These are phyloP conservation scores for Chelon auratus DNA, from an alignment of 2,797 vertebrate species.

Conservation along the genomic window DNA sequence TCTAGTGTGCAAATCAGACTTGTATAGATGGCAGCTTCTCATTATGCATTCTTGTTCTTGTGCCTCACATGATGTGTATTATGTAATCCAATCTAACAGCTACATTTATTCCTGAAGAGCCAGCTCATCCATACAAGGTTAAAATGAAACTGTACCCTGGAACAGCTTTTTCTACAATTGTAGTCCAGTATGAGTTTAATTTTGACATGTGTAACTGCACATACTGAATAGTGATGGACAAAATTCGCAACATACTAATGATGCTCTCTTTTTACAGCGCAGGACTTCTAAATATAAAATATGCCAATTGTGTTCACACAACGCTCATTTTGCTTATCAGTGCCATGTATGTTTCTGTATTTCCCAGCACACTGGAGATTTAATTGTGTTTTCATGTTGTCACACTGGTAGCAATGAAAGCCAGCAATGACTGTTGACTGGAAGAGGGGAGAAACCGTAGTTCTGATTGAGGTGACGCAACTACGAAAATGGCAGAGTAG, in stretches of 20 bases:
- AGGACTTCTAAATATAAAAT: too few species aligned
- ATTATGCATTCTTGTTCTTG: slow-evolving; percentile 26
- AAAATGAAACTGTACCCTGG: slow-evolving; percentile 5
- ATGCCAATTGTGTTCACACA: too few species aligned
- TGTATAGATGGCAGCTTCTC: slow-evolving; percentile 14
- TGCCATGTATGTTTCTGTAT: too few species aligned
- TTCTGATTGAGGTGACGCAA: too few species aligned
- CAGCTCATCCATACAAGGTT: neutral
- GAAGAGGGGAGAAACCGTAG: too few species aligned
- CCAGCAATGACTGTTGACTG: too few species aligned
- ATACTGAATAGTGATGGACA: neutral
- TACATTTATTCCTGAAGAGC: slow-evolving; percentile 12
- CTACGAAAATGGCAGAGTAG: too few species aligned
- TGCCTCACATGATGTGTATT: slow-evolving; percentile 15
- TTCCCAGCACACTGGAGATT: too few species aligned
- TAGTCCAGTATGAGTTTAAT: slow-evolving; percentile 12
- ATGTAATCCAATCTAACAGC: slow-evolving; percentile 24
- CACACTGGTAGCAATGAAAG: too few species aligned
- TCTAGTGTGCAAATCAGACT: slow-evolving; percentile 1
- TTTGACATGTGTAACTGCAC: neutral
- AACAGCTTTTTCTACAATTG: neutral
- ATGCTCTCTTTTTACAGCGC: too few species aligned
- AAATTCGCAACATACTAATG: neutral
- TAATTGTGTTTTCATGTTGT: too few species aligned
- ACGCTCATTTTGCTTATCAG: too few species aligned